Evolutionary conservation across 1,140 invertebrate species (phyloP), one percentile per base, ranked within the genome.

Genomic region (Megalonaias nervosa): DNA sequence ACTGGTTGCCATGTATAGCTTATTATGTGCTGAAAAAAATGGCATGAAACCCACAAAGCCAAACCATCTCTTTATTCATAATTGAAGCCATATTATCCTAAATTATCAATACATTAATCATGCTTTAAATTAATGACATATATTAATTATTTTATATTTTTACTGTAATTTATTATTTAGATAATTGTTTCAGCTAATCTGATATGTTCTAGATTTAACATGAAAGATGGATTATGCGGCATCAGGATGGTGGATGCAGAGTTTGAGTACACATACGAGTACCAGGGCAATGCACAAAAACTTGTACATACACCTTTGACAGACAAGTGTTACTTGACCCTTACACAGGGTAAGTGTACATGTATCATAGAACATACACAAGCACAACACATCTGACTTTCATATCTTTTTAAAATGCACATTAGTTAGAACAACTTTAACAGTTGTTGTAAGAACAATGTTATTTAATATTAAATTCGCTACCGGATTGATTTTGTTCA

Each of bases 181-280:
- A 19, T 38, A 16, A 38, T 15, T 26, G 69, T 55, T 21, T 21
- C 1, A 23, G 31, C 31, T 23, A 19, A 48, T 74, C 1, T 71
- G 77, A 59, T 80, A 9, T 80, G 62, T 69, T 89, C 13, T 76
- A 92, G 91, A 76, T 91, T 91, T 85, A 93, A 93, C 83, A 65
- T 92, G 94, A 81, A 88, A 64, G 89, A 92, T 74, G 89, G 85
- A 13, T 48, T 84, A n/a, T 90, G 88, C 82, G 83, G 91, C 5
- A 92, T 93, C 67, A 85, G 86, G 79, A 94, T 94, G 94, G 98
- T 96, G 5, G 95, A 97, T 89, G 96, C 97, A 5, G 81, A 97
- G 91, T 98, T 99, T 92, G 92, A 95, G 57, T 99, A 99, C 89
- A 96, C 97, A 13, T 99, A 97, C 91, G 99, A 99, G 90, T 99